Percentiles rank a stretch among this genome's conserved stretches.
Evolutionary conservation across 2,888 invertebrate genomes (phyloP).

Genomic region (Dolichopus griseipennis): DNA sequence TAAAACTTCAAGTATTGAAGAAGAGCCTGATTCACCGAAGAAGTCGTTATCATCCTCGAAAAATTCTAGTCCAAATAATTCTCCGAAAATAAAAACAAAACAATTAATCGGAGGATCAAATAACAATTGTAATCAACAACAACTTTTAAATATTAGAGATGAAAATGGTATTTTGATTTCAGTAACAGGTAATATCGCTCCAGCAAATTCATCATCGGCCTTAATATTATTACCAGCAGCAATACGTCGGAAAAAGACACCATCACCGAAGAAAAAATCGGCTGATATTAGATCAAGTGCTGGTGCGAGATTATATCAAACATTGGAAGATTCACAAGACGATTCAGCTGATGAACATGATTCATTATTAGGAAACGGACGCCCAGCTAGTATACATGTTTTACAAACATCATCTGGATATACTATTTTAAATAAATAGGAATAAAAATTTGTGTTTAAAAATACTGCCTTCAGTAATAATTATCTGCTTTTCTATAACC

Average conservation of each 20-base stretch:
- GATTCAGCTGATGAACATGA: constrained; percentile 26
- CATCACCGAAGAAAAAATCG: constrained; percentile 21
- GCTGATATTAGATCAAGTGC: constrained; percentile 28
- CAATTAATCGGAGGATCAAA: not conserved
- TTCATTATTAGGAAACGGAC: constrained; percentile 25
- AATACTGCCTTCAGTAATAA: not conserved
- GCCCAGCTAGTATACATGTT: constrained; percentile 29
- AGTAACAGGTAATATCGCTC: constrained; percentile 12
- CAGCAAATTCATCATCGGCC: constrained; percentile 17
- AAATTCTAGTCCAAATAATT: constrained; percentile 29
- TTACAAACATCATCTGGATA: constrained; percentile 27
- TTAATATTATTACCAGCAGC: constrained; percentile 22
- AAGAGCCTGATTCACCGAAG: constrained; percentile 29
- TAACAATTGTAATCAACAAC: constrained; percentile 12
- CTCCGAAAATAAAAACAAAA: constrained; percentile 26
- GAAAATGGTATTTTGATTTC: constrained; percentile 12
- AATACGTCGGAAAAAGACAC: constrained; percentile 26
- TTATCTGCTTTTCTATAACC: not conserved
- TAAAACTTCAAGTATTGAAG: constrained; percentile 30
- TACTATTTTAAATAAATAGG: constrained; percentile 26
- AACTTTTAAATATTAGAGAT: constrained; percentile 20
- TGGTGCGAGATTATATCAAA: constrained; percentile 27
- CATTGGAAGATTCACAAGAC: constrained; percentile 22
- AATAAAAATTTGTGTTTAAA: constrained; percentile 13
- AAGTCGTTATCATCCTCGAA: constrained; percentile 28